phyloP scores from a whole-genome alignment of 2,888 invertebrate species.

The Calameuta filiformis region DNA sequence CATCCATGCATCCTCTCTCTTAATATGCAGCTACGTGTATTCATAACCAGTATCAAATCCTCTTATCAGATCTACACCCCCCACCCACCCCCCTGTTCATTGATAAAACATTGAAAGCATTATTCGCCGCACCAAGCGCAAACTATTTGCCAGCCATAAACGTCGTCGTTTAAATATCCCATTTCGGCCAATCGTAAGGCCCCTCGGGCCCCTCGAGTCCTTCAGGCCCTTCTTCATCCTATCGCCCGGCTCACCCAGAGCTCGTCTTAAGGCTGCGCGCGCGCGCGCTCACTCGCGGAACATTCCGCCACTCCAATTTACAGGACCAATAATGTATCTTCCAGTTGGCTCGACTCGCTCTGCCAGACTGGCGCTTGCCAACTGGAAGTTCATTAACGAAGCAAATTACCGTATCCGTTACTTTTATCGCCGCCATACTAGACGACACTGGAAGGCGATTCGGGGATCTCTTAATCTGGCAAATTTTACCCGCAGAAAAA shows the following conservation, averaged over 20 bases:
- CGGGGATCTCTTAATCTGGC: no score
- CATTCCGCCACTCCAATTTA: slow-evolving; percentile 49
- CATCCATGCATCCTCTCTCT: slow-evolving; percentile 6
- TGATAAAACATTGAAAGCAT: slow-evolving; percentile 43
- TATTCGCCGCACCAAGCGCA: slow-evolving; percentile 1
- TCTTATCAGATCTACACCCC: no score
- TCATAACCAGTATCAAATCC: no score
- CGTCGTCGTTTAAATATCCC: no score
- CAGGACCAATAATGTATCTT: slow-evolving; percentile 50
- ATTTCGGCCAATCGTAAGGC: no score
- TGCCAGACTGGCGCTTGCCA: slow-evolving; percentile 40
- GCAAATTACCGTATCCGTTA: slow-evolving; percentile 56
- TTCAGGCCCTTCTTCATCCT: no score
- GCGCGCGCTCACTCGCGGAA: neutral
- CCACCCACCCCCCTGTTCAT: slow-evolving; percentile 10
- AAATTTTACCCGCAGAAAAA: no score
- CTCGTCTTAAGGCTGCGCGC: neutral
- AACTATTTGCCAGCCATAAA: no score
- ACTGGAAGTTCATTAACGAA: slow-evolving; percentile 58
- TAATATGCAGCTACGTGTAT: slow-evolving; percentile 6
- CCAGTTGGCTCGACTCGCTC: slow-evolving; percentile 45
- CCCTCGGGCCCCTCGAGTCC: no score
- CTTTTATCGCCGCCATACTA: slow-evolving; percentile 42
- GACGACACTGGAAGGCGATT: no score
- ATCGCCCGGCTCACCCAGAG: no score